phyloP scores from a whole-genome alignment of 2,888 invertebrate species.

The Masnerella sp. region DNA sequence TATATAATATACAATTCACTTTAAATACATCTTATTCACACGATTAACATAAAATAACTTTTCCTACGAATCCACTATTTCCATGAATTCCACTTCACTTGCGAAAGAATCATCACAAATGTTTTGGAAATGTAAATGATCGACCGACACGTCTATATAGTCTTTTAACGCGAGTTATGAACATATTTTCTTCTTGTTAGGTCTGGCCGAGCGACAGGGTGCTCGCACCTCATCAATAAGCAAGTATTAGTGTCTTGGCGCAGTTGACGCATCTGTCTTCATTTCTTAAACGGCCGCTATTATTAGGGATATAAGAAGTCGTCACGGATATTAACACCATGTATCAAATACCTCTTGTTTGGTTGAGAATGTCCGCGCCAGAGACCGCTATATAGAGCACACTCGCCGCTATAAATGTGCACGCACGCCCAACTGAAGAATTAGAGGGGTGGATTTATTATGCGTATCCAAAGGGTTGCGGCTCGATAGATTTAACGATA shows the following conservation, averaged over 20 bases:
- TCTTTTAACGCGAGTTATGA: neutral
- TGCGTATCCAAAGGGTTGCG: conserved; percentile 61
- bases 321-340: conserved; percentile 57
- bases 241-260: conserved; percentile 39
- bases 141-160: neutral
- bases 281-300: conserved; percentile 49
- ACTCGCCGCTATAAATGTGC: conserved; percentile 22
- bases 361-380: conserved; percentile 10
- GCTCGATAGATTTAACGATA: conserved; percentile 68
- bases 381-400: conserved; percentile 25
- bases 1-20: no score
- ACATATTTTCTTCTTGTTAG: conserved; percentile 27
- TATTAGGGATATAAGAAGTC: conserved; percentile 58
- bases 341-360: conserved; percentile 27
- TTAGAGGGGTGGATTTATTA: conserved; percentile 56
- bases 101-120: neutral
- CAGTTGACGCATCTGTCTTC: conserved; percentile 56
- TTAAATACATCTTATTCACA: no score
- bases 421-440: conserved; percentile 40
- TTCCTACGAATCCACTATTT: no score
- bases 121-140: conserved; percentile 7
- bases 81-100: no score
- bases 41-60: no score
- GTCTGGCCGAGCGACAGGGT: conserved; percentile 24
- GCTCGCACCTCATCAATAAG: conserved; percentile 58